phyloP scores from a whole-genome alignment of 2,888 invertebrate species.

The Scaptodrosophila latifasciaeformis region DNA sequence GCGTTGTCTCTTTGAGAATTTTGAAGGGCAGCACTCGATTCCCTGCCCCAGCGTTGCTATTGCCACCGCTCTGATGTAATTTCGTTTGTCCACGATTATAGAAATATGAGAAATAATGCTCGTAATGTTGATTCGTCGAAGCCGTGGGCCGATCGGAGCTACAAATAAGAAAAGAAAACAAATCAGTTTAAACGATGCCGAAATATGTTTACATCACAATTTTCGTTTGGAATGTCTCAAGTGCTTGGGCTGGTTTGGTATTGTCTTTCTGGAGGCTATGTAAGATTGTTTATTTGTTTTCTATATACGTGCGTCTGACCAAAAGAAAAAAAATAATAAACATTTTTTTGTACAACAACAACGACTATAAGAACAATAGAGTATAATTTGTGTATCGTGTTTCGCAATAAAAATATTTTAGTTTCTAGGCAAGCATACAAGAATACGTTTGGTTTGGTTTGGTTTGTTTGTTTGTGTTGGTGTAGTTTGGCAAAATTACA shows the following conservation, averaged over 20 bases:
- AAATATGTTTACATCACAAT: too few relatives aligned
- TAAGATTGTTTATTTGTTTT: conserved; percentile 12
- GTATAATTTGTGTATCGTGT: not conserved
- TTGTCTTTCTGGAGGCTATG: conserved; percentile 2
- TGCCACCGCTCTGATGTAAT: too few relatives aligned
- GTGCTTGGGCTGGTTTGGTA: conserved; percentile 5
- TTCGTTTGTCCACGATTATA: conserved; percentile 47
- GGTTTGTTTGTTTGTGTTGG: too few relatives aligned
- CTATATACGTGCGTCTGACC: too few relatives aligned
- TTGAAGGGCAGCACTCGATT: too few relatives aligned
- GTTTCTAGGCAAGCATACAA: too few relatives aligned
- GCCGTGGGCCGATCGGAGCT: conserved; percentile 36
- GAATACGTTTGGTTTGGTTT: too few relatives aligned
- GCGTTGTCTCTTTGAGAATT: conserved; percentile 25
- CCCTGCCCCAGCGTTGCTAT: too few relatives aligned
- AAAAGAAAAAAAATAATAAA: not conserved
- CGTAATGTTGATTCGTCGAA: conserved; percentile 56
- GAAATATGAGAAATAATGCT: conserved; percentile 67
- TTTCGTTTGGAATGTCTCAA: too few relatives aligned
- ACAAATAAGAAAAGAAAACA: conserved; percentile 7
- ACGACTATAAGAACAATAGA: conserved; percentile 4
- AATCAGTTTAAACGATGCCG: not conserved
- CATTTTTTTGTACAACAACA: conserved; percentile 13
- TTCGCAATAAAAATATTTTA: too few relatives aligned
- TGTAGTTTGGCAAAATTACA: too few relatives aligned